phyloP scores from a whole-genome alignment of 2,797 vertebrate species.

The Orestias chungarensis region DNA sequence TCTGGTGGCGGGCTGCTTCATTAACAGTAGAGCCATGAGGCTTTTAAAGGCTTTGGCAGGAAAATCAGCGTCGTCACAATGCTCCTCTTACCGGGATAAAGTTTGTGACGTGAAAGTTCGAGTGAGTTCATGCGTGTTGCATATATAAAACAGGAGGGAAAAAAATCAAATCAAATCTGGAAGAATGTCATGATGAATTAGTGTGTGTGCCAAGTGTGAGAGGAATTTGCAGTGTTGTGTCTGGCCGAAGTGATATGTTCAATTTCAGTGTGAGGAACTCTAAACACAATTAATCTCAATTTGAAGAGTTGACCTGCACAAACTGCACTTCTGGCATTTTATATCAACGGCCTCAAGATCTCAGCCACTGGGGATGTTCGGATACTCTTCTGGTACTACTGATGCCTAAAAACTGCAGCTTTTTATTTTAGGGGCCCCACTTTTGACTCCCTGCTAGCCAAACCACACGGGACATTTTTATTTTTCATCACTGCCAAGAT shows the following conservation, averaged over 20 bases:
- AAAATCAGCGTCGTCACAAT: conserved; percentile 66
- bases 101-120: conserved; percentile 41
- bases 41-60: conserved; percentile 67
- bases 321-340: conserved; percentile 41
- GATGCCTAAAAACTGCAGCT: conserved; percentile 30
- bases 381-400: conserved; percentile 45
- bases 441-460: conserved; percentile 27
- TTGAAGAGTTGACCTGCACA: conserved; percentile 36
- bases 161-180: conserved; percentile 24
- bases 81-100: conserved; percentile 48
- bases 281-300: conserved; percentile 68
- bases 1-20: conserved; percentile 67
- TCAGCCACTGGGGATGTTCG: conserved; percentile 33
- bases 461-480: conserved; percentile 18
- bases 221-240: not conserved
- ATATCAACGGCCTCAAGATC: conserved; percentile 36
- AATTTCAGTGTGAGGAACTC: conserved; percentile 33
- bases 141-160: conserved; percentile 31
- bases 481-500: conserved; percentile 38
- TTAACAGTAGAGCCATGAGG: conserved; percentile 59
- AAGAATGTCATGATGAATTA: conserved; percentile 9
- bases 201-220: conserved; percentile 7
- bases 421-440: conserved; percentile 37
- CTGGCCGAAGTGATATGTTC: conserved; percentile 38
- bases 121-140: conserved; percentile 26